phyloP scores from a whole-genome alignment of 2,888 invertebrate species.

The Drosophila fungiperda region DNA sequence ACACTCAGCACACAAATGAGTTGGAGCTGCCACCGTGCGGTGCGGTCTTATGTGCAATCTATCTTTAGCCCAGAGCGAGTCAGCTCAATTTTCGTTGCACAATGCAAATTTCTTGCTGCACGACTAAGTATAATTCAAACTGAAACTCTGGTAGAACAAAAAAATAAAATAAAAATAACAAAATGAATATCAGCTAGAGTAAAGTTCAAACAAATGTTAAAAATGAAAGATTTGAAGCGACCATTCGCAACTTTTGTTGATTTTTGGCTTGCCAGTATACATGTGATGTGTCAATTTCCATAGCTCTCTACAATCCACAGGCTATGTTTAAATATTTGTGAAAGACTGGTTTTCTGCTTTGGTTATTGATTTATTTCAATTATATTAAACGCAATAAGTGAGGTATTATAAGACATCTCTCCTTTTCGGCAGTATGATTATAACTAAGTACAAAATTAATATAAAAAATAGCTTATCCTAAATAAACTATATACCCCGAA shows the following conservation, averaged over 20 bases:
- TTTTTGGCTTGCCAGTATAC: slow-evolving; percentile 52
- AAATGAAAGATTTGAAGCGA: slow-evolving; percentile 24
- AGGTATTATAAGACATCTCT: not conserved
- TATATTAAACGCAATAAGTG: not conserved
- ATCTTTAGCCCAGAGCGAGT: slow-evolving; percentile 45
- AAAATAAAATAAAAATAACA: slow-evolving; percentile 8
- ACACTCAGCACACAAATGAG: slow-evolving; percentile 39
- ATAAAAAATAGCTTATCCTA: not conserved
- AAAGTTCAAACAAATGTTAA: slow-evolving; percentile 71
- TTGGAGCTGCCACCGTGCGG: slow-evolving; percentile 22
- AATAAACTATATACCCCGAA: too few relatives aligned
- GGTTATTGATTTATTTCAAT: not conserved
- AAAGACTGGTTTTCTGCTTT: not conserved
- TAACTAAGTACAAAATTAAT: not conserved
- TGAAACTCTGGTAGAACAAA: slow-evolving; percentile 11
- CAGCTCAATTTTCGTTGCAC: slow-evolving; percentile 30
- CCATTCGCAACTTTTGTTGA: slow-evolving; percentile 69
- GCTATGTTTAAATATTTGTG: not conserved
- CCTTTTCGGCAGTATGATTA: not conserved
- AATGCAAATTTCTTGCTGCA: slow-evolving; percentile 70
- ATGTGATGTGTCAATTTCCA: slow-evolving; percentile 55
- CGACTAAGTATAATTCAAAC: slow-evolving; percentile 63
- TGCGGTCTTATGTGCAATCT: slow-evolving; percentile 48
- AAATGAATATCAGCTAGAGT: slow-evolving; percentile 41
- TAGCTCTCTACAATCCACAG: slow-evolving; percentile 7